Conservation (phyloP, 2,797 vertebrate species). For the Fistularia tabacaria region DNA sequence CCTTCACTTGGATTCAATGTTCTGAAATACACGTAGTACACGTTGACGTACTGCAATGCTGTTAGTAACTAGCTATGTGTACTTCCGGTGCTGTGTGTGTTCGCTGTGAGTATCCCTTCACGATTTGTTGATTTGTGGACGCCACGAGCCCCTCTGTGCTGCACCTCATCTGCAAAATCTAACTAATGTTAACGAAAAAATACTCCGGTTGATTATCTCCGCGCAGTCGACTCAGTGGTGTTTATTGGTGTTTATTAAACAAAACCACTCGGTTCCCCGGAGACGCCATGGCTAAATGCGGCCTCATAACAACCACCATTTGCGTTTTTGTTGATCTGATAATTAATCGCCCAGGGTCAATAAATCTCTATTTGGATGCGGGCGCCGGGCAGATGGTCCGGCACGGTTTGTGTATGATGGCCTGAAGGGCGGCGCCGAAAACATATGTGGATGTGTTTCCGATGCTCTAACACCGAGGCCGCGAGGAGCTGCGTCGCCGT, state of each 20-base stretch:
- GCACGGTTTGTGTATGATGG: conserved; percentile 21
- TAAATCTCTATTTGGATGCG: conserved; percentile 7
- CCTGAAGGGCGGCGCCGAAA: not conserved
- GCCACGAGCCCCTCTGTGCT: no score
- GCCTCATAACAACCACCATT: conserved; percentile 18
- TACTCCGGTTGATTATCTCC: no score
- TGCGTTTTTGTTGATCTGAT: conserved; percentile 39
- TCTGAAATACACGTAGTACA: no score
- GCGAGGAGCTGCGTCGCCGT: conserved; percentile 7
- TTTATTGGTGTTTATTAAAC: conserved; percentile 23
- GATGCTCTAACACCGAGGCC: not conserved
- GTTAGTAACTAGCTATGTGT: no score
- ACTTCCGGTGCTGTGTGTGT: no score
- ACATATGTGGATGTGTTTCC: conserved; percentile 12
- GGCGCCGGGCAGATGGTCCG: conserved; percentile 17
- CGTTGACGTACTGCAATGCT: no score
- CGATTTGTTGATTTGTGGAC: no score
- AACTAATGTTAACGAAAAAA: no score
- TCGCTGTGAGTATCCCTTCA: no score
- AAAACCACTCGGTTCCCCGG: conserved; percentile 28
- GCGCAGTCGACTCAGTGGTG: conserved; percentile 9
- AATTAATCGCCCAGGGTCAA: conserved; percentile 24
- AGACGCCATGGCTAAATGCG: conserved; percentile 1
- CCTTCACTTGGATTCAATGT: no score
- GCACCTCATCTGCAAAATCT: no score